Evolutionary conservation across 2,113 vertebrate species (phyloP).

Genomic region (Tragelaphus imberbis): DNA sequence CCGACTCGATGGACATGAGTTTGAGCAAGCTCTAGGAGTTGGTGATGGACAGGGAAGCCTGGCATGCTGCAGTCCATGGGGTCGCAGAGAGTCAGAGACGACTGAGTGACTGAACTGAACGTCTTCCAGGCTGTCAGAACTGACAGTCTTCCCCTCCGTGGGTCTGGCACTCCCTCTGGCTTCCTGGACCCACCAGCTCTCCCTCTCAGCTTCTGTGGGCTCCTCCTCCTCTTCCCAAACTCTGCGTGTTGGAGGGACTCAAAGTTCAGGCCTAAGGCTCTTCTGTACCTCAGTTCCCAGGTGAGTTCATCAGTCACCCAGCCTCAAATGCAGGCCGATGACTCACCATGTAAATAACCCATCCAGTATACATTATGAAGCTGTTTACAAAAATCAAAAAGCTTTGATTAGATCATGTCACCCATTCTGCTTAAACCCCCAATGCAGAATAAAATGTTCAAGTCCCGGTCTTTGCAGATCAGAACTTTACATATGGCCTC

Average conservation of each 20-base stretch:
- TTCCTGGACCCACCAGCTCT: background rate
- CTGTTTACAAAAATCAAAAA: background rate
- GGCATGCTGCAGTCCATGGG: background rate
- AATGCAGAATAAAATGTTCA: background rate
- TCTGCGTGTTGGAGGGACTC: fast-evolving
- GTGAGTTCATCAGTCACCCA: background rate
- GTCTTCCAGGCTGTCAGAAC: background rate
- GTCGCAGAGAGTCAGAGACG: background rate
- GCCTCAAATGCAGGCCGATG: background rate
- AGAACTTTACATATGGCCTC: background rate
- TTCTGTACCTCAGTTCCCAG: background rate
- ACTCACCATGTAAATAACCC: background rate
- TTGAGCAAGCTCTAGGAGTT: background rate
- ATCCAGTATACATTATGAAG: background rate
- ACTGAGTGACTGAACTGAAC: background rate
- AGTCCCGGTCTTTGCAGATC: background rate
- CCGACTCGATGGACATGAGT: background rate
- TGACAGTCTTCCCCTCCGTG: background rate
- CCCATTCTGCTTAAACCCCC: background rate
- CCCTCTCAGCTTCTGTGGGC: background rate
- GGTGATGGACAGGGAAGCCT: background rate
- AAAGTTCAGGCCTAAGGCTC: background rate
- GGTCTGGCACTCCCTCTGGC: background rate
- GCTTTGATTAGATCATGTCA: background rate
- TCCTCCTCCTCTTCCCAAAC: background rate